These are phyloP conservation scores for Sinotaia quadrata DNA, from an alignment of 2,888 invertebrate species.

Conservation along the genomic window DNA sequence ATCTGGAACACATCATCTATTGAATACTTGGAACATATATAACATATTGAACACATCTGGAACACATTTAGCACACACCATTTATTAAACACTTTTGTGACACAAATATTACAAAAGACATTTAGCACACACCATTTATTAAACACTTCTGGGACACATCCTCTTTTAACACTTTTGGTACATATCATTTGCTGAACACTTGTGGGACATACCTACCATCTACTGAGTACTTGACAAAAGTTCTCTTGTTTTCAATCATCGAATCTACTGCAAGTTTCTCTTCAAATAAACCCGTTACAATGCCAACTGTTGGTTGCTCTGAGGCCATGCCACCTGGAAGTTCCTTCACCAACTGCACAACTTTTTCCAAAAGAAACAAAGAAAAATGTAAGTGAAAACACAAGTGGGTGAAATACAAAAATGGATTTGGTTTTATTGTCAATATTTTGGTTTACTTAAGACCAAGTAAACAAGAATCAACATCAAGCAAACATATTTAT, in stretches of 20 bases:
- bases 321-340: constrained; percentile 91
- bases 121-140: too few relatives aligned
- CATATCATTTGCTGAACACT: too few relatives aligned
- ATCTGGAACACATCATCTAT: too few relatives aligned
- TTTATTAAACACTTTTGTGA: too few relatives aligned
- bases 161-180: too few relatives aligned
- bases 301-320: constrained; percentile 96
- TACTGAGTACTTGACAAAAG: constrained; percentile 95
- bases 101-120: too few relatives aligned
- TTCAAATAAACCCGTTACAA: constrained; percentile 96
- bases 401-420: background rate
- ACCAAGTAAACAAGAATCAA: too few relatives aligned
- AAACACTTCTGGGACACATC: too few relatives aligned
- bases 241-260: constrained; percentile 97
- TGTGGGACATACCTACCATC: constrained; percentile 86
- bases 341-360: constrained; percentile 84
- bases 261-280: constrained; percentile 98
- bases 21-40: too few relatives aligned
- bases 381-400: background rate
- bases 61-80: too few relatives aligned
- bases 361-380: constrained; percentile 40
- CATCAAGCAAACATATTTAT: too few relatives aligned
- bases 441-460: background rate
- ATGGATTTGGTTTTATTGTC: background rate
- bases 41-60: too few relatives aligned